Evolutionary conservation across 2,797 vertebrate genomes (phyloP).

Genomic region (Scleropages formosus): DNA sequence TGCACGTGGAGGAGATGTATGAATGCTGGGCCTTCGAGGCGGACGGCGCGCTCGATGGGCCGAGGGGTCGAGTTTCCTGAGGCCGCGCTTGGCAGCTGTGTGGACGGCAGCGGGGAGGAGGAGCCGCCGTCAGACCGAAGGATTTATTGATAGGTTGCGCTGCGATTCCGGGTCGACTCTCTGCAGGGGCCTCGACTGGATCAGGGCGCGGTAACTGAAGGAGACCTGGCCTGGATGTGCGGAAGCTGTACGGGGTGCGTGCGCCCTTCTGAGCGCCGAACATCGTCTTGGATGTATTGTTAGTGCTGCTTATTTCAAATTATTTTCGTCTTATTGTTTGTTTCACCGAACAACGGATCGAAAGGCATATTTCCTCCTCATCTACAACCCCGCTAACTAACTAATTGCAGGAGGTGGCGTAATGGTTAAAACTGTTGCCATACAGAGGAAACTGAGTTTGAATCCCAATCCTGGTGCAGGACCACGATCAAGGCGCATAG

Average conservation of each 20-base stretch:
- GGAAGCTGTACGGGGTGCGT: neutral
- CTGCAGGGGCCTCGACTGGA: constrained; percentile 7
- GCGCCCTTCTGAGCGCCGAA: neutral
- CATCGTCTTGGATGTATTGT: no score
- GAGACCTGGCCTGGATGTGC: neutral
- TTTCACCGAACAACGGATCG: no score
- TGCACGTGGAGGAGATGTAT: no score
- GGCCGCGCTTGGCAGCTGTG: constrained; percentile 24
- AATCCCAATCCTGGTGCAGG: no score
- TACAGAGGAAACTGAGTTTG: no score
- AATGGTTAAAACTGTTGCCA: no score
- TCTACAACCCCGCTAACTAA: no score
- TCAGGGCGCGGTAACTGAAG: constrained; percentile 26
- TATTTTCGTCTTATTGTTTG: no score
- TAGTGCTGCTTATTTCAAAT: no score
- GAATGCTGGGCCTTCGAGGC: neutral
- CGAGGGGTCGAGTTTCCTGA: neutral
- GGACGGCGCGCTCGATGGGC: neutral
- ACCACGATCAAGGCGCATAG: no score
- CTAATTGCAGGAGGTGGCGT: no score
- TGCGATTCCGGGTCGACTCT: constrained; percentile 21
- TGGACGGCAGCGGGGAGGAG: constrained; percentile 11
- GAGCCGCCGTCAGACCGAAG: neutral
- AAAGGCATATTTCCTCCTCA: no score
- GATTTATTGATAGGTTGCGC: constrained; percentile 26